phyloP scores from a whole-genome alignment of 2,797 vertebrate species.

The Darevskia nairensis region DNA sequence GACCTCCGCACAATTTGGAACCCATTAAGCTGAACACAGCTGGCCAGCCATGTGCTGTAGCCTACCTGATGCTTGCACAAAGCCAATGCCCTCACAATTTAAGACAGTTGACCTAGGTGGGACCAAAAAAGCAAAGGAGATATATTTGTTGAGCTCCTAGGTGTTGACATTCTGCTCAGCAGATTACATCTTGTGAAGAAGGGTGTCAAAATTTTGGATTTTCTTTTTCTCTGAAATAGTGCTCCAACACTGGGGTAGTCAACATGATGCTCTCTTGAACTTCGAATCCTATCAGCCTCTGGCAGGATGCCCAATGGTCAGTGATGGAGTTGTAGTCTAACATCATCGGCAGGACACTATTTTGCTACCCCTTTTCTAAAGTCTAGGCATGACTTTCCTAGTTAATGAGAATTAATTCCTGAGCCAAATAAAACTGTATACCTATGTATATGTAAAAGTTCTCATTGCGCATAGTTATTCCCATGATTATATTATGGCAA shows the following conservation, averaged over 20 bases:
- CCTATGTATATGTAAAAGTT: not conserved
- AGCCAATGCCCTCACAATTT: not conserved
- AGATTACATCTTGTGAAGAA: not conserved
- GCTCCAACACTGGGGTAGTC: too few relatives aligned
- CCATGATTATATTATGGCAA: conserved; percentile 11
- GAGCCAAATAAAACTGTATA: not conserved
- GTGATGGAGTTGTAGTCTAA: too few relatives aligned
- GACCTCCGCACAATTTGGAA: not conserved
- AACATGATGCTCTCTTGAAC: too few relatives aligned
- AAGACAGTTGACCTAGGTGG: not conserved
- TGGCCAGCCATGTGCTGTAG: not conserved
- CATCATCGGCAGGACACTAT: too few relatives aligned
- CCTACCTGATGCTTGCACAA: too few relatives aligned
- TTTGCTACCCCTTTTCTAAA: too few relatives aligned
- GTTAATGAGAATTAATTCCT: conserved; percentile 5
- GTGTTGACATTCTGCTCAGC: not conserved
- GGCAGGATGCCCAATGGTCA: too few relatives aligned
- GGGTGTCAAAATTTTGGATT: not conserved
- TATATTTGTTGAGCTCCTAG: not conserved
- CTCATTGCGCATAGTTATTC: conserved; percentile 16
- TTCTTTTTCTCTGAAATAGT: not conserved
- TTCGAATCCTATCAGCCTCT: too few relatives aligned
- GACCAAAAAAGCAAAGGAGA: not conserved
- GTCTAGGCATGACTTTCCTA: not conserved
- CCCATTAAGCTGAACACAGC: not conserved